A percentile compares a stretch with the other conserved stretches of the same genome.
These are phyloP conservation scores for Melikaiella ostensackeni DNA, from an alignment of 2,888 invertebrate genomes.

Conservation along the genomic window DNA sequence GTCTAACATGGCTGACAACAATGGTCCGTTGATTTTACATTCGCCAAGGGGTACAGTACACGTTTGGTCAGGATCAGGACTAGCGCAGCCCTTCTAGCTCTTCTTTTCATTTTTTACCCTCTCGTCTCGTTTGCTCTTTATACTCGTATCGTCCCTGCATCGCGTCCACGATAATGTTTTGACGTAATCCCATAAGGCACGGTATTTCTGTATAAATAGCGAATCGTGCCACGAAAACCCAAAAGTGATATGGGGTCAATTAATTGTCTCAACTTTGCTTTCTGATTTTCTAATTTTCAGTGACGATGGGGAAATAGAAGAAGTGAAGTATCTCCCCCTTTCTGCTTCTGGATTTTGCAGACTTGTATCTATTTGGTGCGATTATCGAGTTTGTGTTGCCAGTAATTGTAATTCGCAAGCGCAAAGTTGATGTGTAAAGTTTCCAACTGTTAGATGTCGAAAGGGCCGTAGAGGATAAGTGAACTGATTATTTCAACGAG, in stretches of 20 bases:
- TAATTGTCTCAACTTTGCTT: constrained; percentile 56
- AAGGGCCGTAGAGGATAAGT: background rate
- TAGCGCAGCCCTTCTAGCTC: constrained; percentile 56
- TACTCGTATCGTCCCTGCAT: constrained; percentile 42
- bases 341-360: background rate
- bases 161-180: constrained; percentile 69
- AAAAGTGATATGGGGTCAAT: constrained; percentile 61
- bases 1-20: constrained; percentile 53
- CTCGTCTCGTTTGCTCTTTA: constrained; percentile 45
- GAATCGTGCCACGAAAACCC: constrained; percentile 44
- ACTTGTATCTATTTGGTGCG: background rate
- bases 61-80: constrained; percentile 55
- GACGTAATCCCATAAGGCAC: constrained; percentile 75
- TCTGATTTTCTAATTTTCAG: constrained; percentile 29
- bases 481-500: constrained; percentile 20
- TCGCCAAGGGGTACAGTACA: constrained; percentile 56
- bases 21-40: constrained; percentile 72
- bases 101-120: constrained; percentile 53
- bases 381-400: constrained; percentile 9
- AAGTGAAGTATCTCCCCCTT: constrained; percentile 1
- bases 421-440: background rate
- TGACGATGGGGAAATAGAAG: constrained; percentile 42
- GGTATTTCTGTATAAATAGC: constrained; percentile 73
- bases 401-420: constrained; percentile 4
- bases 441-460: background rate